Evolutionary conservation across 2,888 invertebrate genomes (phyloP).

Genomic region (Cephus spinipes): DNA sequence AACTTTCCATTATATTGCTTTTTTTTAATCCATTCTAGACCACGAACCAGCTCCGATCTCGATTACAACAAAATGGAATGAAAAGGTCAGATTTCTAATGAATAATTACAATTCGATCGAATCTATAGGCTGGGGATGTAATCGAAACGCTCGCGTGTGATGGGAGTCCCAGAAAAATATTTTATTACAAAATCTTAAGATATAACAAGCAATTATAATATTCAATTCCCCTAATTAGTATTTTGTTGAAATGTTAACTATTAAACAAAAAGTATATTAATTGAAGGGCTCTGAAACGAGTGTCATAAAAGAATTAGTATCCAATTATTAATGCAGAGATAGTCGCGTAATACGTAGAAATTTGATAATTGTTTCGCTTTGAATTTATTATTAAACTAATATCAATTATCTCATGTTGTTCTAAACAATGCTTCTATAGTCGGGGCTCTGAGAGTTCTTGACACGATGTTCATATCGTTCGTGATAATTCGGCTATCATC

Average conservation of each 20-base stretch:
- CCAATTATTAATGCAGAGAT: neutral
- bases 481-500: conserved; percentile 37
- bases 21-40: neutral
- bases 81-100: conserved; percentile 48
- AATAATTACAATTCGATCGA: conserved; percentile 47
- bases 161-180: neutral
- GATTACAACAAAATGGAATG: conserved; percentile 20
- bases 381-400: neutral
- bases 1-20: conserved; percentile 28
- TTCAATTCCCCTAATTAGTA: neutral
- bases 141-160: neutral
- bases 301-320: neutral
- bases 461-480: conserved; percentile 12
- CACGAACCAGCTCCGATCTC: neutral
- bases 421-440: neutral
- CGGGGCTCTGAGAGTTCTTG: neutral
- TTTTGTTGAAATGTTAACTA: neutral
- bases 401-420: neutral
- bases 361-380: neutral
- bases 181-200: neutral
- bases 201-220: neutral
- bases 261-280: neutral
- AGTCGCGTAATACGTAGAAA: neutral
- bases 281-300: neutral
- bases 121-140: conserved; percentile 19